Conservation (phyloP, 2,888 invertebrate species). For the Tyria jacobaeae region DNA sequence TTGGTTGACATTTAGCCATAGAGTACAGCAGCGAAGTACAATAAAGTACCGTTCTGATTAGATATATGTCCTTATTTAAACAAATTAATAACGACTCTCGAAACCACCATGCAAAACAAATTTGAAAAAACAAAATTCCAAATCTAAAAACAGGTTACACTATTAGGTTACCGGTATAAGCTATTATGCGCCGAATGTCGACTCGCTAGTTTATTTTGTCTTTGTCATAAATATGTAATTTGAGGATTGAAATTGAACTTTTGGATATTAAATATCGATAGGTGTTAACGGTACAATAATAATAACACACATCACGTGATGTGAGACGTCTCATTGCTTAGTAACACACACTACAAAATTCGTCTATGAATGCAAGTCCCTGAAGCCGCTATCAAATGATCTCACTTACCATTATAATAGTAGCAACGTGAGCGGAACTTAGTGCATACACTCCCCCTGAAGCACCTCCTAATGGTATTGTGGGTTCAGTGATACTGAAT, state of each 20-base stretch:
- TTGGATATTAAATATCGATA: too few relatives aligned
- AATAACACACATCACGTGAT: neutral
- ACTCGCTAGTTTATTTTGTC: neutral
- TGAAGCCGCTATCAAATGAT: neutral
- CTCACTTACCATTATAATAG: slow-evolving; percentile 89
- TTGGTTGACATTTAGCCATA: neutral
- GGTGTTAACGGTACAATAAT: neutral
- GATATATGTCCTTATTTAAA: too few relatives aligned
- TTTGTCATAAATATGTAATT: neutral
- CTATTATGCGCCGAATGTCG: neutral
- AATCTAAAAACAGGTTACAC: neutral
- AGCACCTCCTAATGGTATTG: slow-evolving; percentile 92
- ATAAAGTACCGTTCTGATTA: too few relatives aligned
- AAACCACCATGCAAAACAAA: neutral
- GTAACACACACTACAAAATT: neutral
- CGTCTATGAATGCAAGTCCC: neutral
- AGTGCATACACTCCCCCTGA: slow-evolving; percentile 95
- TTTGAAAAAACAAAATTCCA: neutral
- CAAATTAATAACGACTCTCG: neutral
- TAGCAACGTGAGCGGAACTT: slow-evolving; percentile 94
- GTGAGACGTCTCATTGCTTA: neutral
- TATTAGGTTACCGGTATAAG: neutral
- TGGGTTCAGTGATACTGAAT: slow-evolving; percentile 89
- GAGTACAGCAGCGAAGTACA: neutral
- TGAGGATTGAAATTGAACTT: too few relatives aligned